Percentiles rank a stretch among this genome's conserved stretches.
These are phyloP conservation scores for Erebia palarica DNA, from an alignment of 2,888 invertebrate species.

Conservation along the genomic window DNA sequence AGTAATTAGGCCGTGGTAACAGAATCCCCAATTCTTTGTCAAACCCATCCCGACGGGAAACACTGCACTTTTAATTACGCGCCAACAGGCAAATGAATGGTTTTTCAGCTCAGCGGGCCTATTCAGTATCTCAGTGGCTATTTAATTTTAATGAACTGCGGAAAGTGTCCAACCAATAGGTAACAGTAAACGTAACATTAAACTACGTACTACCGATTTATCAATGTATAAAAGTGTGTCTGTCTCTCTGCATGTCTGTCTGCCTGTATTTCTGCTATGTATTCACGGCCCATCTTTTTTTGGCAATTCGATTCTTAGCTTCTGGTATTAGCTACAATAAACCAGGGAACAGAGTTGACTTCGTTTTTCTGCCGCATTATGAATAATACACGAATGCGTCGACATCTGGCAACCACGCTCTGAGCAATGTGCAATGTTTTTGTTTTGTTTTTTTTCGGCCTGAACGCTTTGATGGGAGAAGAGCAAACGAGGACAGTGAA, in stretches of 20 bases:
- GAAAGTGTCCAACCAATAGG: too few species aligned
- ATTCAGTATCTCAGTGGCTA: background rate
- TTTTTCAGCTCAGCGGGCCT: slow-evolving; percentile 13
- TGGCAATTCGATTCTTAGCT: too few species aligned
- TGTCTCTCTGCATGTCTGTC: too few species aligned
- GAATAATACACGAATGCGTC: slow-evolving; percentile 36
- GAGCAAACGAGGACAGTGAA: slow-evolving; percentile 4
- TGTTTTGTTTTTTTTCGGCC: slow-evolving; percentile 24
- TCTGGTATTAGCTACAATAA: slow-evolving; percentile 7
- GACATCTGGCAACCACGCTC: slow-evolving; percentile 47
- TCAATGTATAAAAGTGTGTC: too few species aligned
- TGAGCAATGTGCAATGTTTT: slow-evolving; percentile 35
- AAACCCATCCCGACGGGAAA: background rate
- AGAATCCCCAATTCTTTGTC: slow-evolving; percentile 22
- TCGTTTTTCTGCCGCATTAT: slow-evolving; percentile 18
- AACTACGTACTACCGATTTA: too few species aligned
- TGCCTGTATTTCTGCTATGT: too few species aligned
- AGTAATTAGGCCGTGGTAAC: slow-evolving; percentile 36
- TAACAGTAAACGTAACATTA: too few species aligned
- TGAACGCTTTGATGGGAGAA: slow-evolving; percentile 26
- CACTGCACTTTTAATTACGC: slow-evolving; percentile 19
- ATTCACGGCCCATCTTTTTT: too few species aligned
- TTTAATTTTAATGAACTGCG: background rate
- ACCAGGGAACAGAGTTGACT: slow-evolving; percentile 8
- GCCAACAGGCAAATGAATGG: background rate